Percentiles rank a stretch among this genome's conserved stretches.
phyloP scores from a whole-genome alignment of 2,888 invertebrate species.

The Mechanitis messenoides region DNA sequence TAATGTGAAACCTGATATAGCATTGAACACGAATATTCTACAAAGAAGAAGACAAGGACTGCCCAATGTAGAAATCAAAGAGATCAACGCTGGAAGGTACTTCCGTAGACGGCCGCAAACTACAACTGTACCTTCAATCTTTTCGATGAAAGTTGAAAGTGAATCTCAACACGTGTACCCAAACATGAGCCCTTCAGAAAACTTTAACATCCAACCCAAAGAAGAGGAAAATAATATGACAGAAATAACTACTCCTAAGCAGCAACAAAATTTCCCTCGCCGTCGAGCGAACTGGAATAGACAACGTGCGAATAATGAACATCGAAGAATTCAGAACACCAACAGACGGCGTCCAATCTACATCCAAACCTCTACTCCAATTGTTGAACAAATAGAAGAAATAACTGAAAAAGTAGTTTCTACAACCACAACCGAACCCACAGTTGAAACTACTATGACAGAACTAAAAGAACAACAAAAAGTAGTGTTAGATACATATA shows the following conservation, averaged over 20 bases:
- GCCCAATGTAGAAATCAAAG: slow-evolving; percentile 42
- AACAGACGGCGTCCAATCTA: not conserved
- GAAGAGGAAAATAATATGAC: not conserved
- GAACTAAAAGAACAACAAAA: slow-evolving; percentile 5
- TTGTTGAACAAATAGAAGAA: not conserved
- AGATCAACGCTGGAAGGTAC: slow-evolving; percentile 44
- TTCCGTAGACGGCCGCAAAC: slow-evolving; percentile 34
- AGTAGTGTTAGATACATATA: slow-evolving; percentile 14
- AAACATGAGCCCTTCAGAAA: slow-evolving; percentile 6
- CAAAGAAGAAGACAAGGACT: slow-evolving; percentile 41
- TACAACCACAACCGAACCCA: not conserved
- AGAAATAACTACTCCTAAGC: not conserved
- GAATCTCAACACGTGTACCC: slow-evolving; percentile 30
- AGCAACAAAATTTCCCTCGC: not conserved
- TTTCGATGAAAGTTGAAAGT: slow-evolving; percentile 24
- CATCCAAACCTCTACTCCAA: not conserved
- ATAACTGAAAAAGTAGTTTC: not conserved
- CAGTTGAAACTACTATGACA: not conserved
- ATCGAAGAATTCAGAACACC: not conserved
- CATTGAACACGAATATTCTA: slow-evolving; percentile 42
- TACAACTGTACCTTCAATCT: slow-evolving; percentile 34
- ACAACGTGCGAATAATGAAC: not conserved
- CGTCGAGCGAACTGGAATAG: too few species aligned
- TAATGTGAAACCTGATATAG: slow-evolving; percentile 33
- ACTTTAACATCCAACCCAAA: not conserved